Evolutionary conservation across 2,888 invertebrate genomes (phyloP).

Genomic region (Chirona hameri): DNA sequence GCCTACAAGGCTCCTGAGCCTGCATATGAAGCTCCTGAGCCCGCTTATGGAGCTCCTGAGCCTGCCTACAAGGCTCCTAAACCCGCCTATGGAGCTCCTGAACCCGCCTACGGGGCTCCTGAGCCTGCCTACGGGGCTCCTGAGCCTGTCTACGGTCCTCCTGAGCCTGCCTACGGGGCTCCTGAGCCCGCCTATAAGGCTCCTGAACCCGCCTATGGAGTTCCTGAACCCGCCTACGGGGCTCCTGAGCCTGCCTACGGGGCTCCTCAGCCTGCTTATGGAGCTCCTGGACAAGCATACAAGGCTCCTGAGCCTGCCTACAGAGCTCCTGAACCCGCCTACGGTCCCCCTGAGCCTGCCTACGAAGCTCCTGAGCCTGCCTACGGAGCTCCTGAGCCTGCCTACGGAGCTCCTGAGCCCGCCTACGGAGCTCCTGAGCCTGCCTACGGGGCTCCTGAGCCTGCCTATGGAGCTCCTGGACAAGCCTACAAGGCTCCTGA

Average conservation of each 20-base stretch:
- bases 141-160: not conserved
- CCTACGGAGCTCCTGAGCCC: not conserved
- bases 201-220: not conserved
- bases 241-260: not conserved
- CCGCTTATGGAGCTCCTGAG: not conserved
- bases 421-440: not conserved
- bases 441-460: not conserved
- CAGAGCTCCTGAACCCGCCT: not conserved
- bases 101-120: not conserved
- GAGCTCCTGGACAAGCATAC: not conserved
- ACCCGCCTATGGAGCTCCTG: not conserved
- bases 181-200: not conserved
- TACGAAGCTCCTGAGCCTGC: not conserved
- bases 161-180: not conserved
- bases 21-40: not conserved
- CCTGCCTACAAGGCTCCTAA: not conserved
- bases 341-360: not conserved
- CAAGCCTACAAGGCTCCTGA: not conserved
- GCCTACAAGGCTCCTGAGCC: not conserved
- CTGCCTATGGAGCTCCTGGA: not conserved
- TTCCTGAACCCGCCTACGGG: not conserved
- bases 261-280: not conserved
- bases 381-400: not conserved
- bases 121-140: not conserved
- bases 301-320: not conserved